Conservation (phyloP, 2,797 vertebrate genomes). For the Urophycis tenuis region DNA sequence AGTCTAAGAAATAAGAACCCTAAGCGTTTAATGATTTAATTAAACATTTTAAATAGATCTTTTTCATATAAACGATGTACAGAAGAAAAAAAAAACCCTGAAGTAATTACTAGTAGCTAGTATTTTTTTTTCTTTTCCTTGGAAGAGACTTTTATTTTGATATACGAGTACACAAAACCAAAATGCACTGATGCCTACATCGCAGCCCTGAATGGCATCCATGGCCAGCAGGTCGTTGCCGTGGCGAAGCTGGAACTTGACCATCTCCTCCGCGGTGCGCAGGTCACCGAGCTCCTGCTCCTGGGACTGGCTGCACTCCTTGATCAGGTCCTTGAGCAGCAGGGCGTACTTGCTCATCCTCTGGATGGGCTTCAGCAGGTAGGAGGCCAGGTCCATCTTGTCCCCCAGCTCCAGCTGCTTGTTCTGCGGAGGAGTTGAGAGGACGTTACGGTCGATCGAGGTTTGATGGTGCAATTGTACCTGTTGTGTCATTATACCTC, state of each 20-base stretch:
- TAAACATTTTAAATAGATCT: not conserved
- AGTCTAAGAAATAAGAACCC: not conserved
- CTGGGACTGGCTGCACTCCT: slow-evolving; percentile 70
- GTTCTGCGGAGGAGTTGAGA: slow-evolving; percentile 52
- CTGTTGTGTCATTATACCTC: not conserved
- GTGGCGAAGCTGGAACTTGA: slow-evolving; percentile 83
- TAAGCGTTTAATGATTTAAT: not conserved
- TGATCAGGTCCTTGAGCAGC: slow-evolving; percentile 79
- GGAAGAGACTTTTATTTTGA: not conserved
- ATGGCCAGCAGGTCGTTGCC: slow-evolving; percentile 83
- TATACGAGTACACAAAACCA: not conserved
- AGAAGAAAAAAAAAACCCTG: too few relatives aligned
- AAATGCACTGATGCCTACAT: slow-evolving; percentile 62
- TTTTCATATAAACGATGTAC: too few relatives aligned
- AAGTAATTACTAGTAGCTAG: too few relatives aligned
- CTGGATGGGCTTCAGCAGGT: slow-evolving; percentile 82
- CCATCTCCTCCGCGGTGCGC: slow-evolving; percentile 73
- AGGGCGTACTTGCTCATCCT: slow-evolving; percentile 83
- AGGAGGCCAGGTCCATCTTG: slow-evolving; percentile 84
- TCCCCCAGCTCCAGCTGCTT: slow-evolving; percentile 76
- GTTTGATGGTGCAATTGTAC: not conserved
- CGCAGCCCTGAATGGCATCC: slow-evolving; percentile 80
- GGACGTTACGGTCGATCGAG: not conserved
- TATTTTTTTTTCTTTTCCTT: too few relatives aligned
- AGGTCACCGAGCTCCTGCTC: slow-evolving; percentile 80